Conservation (phyloP, 2,797 vertebrate genomes). For the Distichodus sexfasciatus region DNA sequence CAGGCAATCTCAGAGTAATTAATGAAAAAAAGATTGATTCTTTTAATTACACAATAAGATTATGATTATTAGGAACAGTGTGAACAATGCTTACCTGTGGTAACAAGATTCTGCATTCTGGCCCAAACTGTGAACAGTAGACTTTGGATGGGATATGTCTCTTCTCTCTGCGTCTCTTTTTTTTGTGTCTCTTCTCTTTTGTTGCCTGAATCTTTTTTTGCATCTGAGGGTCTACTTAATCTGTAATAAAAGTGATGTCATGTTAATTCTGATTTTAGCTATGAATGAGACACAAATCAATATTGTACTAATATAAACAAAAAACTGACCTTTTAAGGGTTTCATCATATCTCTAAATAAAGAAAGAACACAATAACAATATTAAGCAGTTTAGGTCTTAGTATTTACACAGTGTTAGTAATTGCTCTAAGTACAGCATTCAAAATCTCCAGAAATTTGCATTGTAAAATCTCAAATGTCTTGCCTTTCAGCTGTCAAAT, state of each 20-base stretch:
- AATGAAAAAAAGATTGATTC: background rate
- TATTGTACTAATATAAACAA: background rate
- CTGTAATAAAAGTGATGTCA: slow-evolving; percentile 1
- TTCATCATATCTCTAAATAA: background rate
- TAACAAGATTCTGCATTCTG: slow-evolving; percentile 26
- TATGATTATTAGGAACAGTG: background rate
- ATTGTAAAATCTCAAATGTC: too few relatives aligned
- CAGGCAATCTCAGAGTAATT: too few relatives aligned
- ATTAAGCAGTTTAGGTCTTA: background rate
- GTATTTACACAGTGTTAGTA: background rate
- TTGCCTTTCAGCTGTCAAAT: too few relatives aligned
- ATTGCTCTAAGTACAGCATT: too few relatives aligned
- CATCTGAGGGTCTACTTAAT: background rate
- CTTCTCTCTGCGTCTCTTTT: background rate
- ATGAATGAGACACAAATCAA: background rate
- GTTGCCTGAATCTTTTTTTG: background rate
- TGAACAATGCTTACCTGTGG: slow-evolving; percentile 4
- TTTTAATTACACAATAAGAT: background rate
- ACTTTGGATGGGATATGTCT: background rate
- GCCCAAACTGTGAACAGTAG: slow-evolving; percentile 30
- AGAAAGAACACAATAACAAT: background rate
- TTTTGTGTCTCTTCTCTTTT: background rate
- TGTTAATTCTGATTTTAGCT: background rate
- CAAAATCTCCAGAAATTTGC: too few relatives aligned
- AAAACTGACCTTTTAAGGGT: background rate